These are phyloP conservation scores for Lagopus muta DNA, from an alignment of 2,113 vertebrate genomes.

Conservation along the genomic window DNA sequence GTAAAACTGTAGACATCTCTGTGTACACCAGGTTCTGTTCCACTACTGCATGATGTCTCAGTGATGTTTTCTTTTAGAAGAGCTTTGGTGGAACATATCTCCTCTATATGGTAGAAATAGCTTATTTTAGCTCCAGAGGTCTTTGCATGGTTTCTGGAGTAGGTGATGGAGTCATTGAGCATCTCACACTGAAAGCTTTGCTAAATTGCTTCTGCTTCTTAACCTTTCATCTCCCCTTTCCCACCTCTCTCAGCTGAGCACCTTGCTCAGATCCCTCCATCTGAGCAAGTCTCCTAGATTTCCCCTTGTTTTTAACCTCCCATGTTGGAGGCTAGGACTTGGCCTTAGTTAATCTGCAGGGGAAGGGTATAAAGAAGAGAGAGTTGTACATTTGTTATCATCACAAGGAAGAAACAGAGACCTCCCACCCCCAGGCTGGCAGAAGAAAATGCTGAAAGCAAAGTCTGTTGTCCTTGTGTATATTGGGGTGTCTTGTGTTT, in stretches of 20 bases:
- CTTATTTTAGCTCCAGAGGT: not conserved
- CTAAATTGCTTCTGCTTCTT: not conserved
- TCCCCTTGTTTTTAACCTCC: not conserved
- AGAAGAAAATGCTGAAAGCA: not conserved
- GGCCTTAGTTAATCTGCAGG: not conserved
- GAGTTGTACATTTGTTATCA: not conserved
- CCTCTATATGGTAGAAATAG: not conserved
- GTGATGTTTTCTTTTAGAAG: rapidly evolving
- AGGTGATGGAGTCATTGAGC: not conserved
- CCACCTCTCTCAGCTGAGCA: not conserved
- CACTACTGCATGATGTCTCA: not conserved
- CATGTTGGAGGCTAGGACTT: not conserved
- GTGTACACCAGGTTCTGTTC: not conserved
- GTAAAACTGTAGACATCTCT: not conserved
- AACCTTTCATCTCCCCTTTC: not conserved
- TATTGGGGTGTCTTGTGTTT: not conserved
- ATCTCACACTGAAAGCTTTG: not conserved
- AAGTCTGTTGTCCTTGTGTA: not conserved
- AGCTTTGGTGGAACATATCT: not conserved
- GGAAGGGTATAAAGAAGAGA: not conserved
- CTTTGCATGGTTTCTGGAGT: not conserved
- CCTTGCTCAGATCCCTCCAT: not conserved
- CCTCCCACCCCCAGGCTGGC: not conserved
- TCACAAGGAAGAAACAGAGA: not conserved
- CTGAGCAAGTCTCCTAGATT: not conserved